Conservation (phyloP, 2,113 vertebrate species). For the Felis catus region DNA sequence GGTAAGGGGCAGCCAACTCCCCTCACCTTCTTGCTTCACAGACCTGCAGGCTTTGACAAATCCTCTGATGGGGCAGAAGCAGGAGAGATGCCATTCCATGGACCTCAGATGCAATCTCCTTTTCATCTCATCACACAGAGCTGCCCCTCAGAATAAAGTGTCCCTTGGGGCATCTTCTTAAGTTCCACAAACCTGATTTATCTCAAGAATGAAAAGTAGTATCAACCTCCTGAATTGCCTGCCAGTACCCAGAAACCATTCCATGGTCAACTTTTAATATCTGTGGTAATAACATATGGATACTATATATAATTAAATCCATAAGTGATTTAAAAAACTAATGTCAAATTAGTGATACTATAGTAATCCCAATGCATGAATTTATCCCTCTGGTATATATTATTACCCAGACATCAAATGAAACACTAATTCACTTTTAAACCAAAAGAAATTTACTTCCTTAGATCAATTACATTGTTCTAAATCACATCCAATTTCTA, state of each 20-base stretch:
- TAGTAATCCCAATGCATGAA: neutral
- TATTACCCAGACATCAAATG: neutral
- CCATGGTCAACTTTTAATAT: neutral
- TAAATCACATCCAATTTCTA: neutral
- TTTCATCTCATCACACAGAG: neutral
- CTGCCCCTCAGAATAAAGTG: neutral
- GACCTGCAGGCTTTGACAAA: neutral
- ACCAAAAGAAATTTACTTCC: neutral
- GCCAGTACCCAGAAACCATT: neutral
- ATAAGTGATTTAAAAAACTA: neutral
- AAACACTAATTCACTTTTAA: slow-evolving; percentile 35
- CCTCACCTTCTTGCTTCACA: neutral
- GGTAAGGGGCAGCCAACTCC: neutral
- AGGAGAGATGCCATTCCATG: neutral
- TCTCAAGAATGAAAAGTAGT: neutral
- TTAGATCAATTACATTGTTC: neutral
- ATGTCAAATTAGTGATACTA: neutral
- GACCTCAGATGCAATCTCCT: neutral
- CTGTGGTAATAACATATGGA: neutral
- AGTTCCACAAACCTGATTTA: neutral
- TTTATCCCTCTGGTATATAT: neutral
- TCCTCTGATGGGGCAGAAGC: no score
- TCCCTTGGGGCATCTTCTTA: neutral
- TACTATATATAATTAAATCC: neutral
- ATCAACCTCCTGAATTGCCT: neutral